Evolutionary conservation across 1,140 invertebrate species (phyloP).

Genomic region (Meloidogyne floridensis): DNA sequence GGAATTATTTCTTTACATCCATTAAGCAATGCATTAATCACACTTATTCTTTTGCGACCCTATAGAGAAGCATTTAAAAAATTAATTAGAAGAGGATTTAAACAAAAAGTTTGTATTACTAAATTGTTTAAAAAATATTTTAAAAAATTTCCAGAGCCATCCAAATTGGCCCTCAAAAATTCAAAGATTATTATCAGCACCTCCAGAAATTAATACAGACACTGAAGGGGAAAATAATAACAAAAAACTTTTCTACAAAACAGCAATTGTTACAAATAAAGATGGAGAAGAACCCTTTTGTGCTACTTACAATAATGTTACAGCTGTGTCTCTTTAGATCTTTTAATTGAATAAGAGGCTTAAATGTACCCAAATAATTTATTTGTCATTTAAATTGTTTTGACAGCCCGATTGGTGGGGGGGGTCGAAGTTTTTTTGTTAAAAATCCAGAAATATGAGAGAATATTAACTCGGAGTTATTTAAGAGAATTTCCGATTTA

Average conservation of each 20-base stretch:
- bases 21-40: conserved; percentile 57
- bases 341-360: background rate
- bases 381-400: too few relatives aligned
- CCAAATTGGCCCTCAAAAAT: conserved; percentile 11
- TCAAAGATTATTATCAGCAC: background rate
- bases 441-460: too few relatives aligned
- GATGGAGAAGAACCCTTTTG: conserved; percentile 1
- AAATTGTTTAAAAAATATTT: background rate
- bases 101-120: conserved; percentile 17
- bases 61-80: conserved; percentile 48
- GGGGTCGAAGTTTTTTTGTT: too few relatives aligned
- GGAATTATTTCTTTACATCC: conserved; percentile 50
- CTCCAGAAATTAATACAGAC: background rate
- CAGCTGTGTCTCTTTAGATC: background rate
- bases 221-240: background rate
- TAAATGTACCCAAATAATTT: too few relatives aligned
- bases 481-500: too few relatives aligned
- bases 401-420: too few relatives aligned
- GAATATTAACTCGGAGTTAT: too few relatives aligned
- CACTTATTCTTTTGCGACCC: conserved; percentile 51
- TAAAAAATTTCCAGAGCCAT: conserved; percentile 9
- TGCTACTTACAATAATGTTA: background rate
- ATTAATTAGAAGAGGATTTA: conserved; percentile 26
- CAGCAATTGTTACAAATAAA: background rate
- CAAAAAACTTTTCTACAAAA: conserved; percentile 6